These are phyloP conservation scores for Bugula neritina DNA, from an alignment of 2,888 invertebrate genomes.

Conservation along the genomic window DNA sequence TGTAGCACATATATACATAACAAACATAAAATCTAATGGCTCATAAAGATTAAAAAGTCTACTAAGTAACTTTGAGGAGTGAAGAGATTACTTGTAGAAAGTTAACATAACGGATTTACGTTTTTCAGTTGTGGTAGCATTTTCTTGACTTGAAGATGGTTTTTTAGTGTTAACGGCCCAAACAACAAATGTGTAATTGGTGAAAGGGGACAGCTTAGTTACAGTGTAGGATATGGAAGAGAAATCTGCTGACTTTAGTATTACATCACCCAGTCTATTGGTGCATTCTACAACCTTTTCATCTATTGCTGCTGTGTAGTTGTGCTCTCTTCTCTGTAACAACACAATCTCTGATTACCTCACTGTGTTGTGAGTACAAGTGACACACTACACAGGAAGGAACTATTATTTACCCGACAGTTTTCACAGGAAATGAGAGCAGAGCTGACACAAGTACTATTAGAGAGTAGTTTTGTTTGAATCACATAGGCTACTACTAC, in stretches of 20 bases:
- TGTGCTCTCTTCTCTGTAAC: neutral
- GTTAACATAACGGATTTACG: too few relatives aligned
- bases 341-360: too few relatives aligned
- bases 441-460: neutral
- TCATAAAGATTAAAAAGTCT: too few relatives aligned
- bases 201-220: neutral
- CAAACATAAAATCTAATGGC: too few relatives aligned
- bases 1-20: too few relatives aligned
- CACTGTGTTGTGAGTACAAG: too few relatives aligned
- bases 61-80: too few relatives aligned
- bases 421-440: neutral
- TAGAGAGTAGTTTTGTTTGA: neutral
- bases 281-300: neutral
- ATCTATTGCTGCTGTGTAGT: neutral
- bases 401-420: neutral
- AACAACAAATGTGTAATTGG: neutral
- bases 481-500: neutral
- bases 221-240: neutral
- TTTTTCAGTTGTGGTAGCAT: neutral
- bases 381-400: too few relatives aligned
- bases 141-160: neutral
- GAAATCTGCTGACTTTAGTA: neutral
- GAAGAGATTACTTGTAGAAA: too few relatives aligned
- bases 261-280: neutral
- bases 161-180: neutral